Conservation (phyloP, 1,140 invertebrate species). For the Drosophila yakuba region DNA sequence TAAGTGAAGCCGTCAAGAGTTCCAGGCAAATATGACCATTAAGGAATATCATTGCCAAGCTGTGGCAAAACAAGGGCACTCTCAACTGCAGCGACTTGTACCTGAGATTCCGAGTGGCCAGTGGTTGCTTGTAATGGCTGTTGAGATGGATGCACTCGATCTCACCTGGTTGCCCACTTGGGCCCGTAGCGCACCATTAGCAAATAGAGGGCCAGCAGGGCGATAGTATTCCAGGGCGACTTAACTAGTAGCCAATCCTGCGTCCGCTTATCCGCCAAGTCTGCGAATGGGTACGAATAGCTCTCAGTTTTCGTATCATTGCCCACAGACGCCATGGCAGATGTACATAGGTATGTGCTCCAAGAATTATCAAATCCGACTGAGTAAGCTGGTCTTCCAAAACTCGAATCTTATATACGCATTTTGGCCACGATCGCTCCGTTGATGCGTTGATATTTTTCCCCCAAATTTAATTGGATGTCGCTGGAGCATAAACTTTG, state of each 20-base stretch:
- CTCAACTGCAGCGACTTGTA: conserved; percentile 92
- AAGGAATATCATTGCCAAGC: conserved; percentile 92
- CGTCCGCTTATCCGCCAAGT: conserved; percentile 86
- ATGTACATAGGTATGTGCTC: too few relatives aligned
- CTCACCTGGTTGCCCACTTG: conserved; percentile 91
- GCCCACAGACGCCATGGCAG: conserved; percentile 22
- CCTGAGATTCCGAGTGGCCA: conserved; percentile 44
- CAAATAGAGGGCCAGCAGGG: conserved; percentile 91
- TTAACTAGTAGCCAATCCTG: conserved; percentile 94
- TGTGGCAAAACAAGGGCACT: conserved; percentile 93
- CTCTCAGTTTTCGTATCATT: conserved; percentile 34
- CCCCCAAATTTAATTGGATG: conserved; percentile 34
- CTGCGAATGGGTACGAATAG: conserved; percentile 50
- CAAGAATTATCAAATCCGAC: conserved; percentile 27
- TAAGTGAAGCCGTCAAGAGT: conserved; percentile 90
- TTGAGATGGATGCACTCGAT: background rate
- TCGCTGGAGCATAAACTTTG: conserved; percentile 39
- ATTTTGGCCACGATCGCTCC: conserved; percentile 35
- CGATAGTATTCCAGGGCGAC: conserved; percentile 91
- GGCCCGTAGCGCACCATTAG: conserved; percentile 92
- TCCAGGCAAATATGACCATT: conserved; percentile 94
- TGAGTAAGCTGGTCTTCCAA: conserved; percentile 13
- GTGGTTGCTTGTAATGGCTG: conserved; percentile 8
- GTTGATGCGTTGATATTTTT: conserved; percentile 43
- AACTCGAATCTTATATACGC: conserved; percentile 40